phyloP scores from a whole-genome alignment of 2,888 invertebrate species.

The Agrochola circellaris region DNA sequence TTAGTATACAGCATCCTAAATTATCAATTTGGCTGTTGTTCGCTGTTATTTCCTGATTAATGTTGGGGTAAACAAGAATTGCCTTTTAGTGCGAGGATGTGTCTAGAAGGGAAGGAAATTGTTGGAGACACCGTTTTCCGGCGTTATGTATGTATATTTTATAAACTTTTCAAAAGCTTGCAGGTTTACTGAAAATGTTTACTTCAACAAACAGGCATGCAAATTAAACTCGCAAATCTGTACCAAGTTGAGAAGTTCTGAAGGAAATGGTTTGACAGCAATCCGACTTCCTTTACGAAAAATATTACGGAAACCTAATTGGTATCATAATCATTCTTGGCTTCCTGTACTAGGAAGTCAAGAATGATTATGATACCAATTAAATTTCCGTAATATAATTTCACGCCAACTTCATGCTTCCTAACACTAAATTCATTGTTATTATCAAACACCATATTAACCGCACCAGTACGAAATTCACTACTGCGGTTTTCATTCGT shows the following conservation, averaged over 20 bases:
- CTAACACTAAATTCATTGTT: slow-evolving; percentile 32
- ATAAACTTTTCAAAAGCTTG: neutral
- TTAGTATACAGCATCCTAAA: slow-evolving; percentile 48
- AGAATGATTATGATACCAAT: too few species aligned
- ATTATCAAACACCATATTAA: slow-evolving; percentile 13
- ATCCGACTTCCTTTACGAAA: too few species aligned
- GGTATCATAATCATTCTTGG: too few species aligned
- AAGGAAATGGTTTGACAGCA: neutral
- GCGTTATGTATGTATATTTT: neutral
- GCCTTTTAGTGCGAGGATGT: slow-evolving; percentile 37
- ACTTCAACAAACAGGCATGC: neutral
- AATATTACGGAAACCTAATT: too few species aligned
- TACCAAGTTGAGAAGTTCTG: neutral
- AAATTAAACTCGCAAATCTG: neutral
- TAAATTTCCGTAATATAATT: neutral
- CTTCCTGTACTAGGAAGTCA: too few species aligned
- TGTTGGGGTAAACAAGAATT: slow-evolving; percentile 50
- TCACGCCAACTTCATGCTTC: slow-evolving; percentile 9
- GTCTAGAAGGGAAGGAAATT: slow-evolving; percentile 1
- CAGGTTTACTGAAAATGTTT: slow-evolving; percentile 3
- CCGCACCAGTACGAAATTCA: slow-evolving; percentile 18
- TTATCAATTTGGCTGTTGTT: slow-evolving; percentile 59
- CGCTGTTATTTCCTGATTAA: slow-evolving; percentile 59
- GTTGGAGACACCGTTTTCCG: neutral
- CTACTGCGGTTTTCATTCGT: slow-evolving; percentile 51